Percentiles rank a stretch among this genome's conserved stretches.
Evolutionary conservation across 2,113 vertebrate genomes (phyloP).

Genomic region (Rhea americana): DNA sequence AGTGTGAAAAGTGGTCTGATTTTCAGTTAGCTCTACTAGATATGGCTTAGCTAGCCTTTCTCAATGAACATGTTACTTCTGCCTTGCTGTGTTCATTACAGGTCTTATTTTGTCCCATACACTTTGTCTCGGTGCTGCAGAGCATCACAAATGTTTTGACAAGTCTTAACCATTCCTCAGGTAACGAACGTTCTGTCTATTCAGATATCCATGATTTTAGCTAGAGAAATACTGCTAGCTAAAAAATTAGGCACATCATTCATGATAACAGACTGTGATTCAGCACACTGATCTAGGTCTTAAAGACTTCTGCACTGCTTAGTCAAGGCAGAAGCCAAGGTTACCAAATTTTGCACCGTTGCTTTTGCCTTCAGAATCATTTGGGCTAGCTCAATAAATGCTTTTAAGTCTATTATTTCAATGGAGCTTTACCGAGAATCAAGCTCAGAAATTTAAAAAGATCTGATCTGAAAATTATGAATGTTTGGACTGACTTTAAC

Average conservation of each 20-base stretch:
- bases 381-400: not conserved
- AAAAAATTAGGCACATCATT: not conserved
- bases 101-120: fast-evolving
- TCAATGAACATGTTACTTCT: not conserved
- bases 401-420: not conserved
- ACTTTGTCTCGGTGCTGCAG: not conserved
- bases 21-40: not conserved
- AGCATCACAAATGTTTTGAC: not conserved
- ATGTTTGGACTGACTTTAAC: not conserved
- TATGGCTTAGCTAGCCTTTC: not conserved
- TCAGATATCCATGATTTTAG: not conserved
- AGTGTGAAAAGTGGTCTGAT: not conserved
- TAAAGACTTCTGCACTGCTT: not conserved
- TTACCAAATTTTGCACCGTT: not conserved
- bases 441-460: not conserved
- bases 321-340: not conserved
- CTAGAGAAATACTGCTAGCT: not conserved
- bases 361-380: not conserved
- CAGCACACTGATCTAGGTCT: no score
- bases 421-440: not conserved
- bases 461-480: not conserved
- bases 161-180: not conserved
- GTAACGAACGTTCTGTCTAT: not conserved
- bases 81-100: not conserved
- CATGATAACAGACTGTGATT: not conserved